These are phyloP conservation scores for Pyrgilauda ruficollis DNA, from an alignment of 2,113 vertebrate genomes.

Conservation along the genomic window DNA sequence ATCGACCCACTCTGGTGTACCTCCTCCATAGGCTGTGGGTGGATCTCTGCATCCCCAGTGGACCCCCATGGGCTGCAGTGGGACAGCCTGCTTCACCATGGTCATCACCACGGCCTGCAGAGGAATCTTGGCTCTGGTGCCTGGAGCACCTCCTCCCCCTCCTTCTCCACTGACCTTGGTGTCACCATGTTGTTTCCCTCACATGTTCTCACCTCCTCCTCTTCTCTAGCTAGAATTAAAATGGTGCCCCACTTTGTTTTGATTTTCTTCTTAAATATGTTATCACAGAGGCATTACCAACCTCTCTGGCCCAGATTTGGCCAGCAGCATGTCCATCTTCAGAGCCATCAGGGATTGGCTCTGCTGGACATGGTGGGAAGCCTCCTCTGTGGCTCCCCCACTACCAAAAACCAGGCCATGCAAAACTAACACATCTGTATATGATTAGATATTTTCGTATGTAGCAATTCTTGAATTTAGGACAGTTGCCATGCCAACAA, in stretches of 20 bases:
- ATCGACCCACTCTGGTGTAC: accelerated
- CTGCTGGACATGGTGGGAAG: background rate
- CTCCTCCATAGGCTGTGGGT: background rate
- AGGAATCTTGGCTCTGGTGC: background rate
- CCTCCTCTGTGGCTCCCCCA: background rate
- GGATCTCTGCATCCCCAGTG: background rate
- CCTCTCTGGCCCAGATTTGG: background rate
- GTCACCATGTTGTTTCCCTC: background rate
- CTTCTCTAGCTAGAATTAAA: background rate
- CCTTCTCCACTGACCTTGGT: background rate
- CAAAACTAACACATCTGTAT: background rate
- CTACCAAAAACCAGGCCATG: background rate
- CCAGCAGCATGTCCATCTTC: background rate
- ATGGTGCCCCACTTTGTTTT: background rate
- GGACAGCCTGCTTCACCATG: background rate
- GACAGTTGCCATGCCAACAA: background rate
- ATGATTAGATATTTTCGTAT: background rate
- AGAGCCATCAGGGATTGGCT: background rate
- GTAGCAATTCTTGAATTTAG: background rate
- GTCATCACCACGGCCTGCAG: background rate
- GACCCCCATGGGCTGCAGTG: background rate
- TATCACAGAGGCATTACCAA: background rate
- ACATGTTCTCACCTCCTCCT: background rate
- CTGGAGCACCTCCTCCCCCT: background rate
- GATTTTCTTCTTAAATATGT: background rate